Percentiles rank a stretch among this genome's conserved stretches.
phyloP scores from a whole-genome alignment of 2,113 vertebrate genomes.

The Clarias batrachus region DNA sequence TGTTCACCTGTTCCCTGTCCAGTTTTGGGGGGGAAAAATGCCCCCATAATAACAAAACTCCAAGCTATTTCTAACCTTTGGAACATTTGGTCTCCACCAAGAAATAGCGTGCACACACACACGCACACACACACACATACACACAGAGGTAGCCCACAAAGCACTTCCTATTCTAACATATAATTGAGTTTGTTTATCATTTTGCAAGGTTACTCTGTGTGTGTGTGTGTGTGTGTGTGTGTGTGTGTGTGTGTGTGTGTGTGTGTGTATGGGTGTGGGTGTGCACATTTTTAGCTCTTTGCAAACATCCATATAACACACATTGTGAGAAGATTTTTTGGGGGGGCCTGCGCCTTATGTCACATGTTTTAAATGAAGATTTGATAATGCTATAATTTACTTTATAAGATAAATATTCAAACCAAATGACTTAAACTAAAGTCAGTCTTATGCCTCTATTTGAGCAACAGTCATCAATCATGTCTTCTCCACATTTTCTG shows the following conservation, averaged over 20 bases:
- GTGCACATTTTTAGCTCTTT: neutral
- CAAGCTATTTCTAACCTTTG: neutral
- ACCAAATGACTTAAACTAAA: neutral
- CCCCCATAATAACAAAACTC: neutral
- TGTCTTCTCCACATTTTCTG: neutral
- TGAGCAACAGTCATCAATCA: neutral
- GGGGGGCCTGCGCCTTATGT: neutral
- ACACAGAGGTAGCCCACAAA: neutral
- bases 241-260: neutral
- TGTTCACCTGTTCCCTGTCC: neutral
- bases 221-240: neutral
- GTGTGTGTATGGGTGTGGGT: neutral
- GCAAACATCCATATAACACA: neutral
- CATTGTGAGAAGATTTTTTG: neutral
- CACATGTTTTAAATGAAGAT: neutral
- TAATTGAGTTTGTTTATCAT: slow-evolving; percentile 15
- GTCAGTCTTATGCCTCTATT: neutral
- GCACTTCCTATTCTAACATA: neutral
- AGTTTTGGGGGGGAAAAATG: neutral
- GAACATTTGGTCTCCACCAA: neutral
- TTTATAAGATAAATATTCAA: neutral
- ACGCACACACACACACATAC: neutral
- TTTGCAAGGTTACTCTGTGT: neutral
- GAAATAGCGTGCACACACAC: neutral
- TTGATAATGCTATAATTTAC: neutral